Evolutionary conservation across 2,888 invertebrate species (phyloP), one percentile per base, ranked within the genome.

Genomic region (Agrenia bidenticulata): DNA sequence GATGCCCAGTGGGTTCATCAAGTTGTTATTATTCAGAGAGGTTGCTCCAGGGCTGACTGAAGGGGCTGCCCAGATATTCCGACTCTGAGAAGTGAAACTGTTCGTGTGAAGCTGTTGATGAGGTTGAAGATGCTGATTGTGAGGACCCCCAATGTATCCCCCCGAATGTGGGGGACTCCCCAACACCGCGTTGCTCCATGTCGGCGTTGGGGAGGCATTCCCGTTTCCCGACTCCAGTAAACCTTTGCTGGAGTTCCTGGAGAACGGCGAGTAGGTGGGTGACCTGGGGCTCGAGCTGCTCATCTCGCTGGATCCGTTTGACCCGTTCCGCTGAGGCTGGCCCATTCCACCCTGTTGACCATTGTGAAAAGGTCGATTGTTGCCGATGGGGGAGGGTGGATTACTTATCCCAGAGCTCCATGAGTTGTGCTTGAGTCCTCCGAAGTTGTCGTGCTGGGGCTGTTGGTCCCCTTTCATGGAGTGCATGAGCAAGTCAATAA

Each of bases 1-100:
- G 69, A 80, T 80, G 9, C 80, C 80, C 63, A 78, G 74, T 7
- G 79, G 78, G 59, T 79, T 79, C 61, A 76, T 69, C 26, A 76
- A 66, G 54, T 39, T 53, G 60, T 67, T 68, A 37, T 57, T 65
- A 65, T 64, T 72, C 66, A 69, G 66, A 66, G 69, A 69, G 64
- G 54, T 69, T 41, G 67, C 72, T 62, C 73, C 74, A 64, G 75
- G 75, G 69, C 74, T 73, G 72, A 73, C 64, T n/a, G 73, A 73
- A 69, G 76, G 75, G 45, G 69, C 73, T 64, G 74, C 76, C 69
- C 77, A 76, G 50, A 71, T 73, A 65, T 71, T 76, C 63, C 72
- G 69, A 53, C 63, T 75, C 66, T 74, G 76, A 17, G 66, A 37
- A 57, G 70, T 32, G 63, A 76, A 74, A 69, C 61, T 72, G 66